Conservation (phyloP, 2,888 invertebrate species). For the Dynastes grantii region DNA sequence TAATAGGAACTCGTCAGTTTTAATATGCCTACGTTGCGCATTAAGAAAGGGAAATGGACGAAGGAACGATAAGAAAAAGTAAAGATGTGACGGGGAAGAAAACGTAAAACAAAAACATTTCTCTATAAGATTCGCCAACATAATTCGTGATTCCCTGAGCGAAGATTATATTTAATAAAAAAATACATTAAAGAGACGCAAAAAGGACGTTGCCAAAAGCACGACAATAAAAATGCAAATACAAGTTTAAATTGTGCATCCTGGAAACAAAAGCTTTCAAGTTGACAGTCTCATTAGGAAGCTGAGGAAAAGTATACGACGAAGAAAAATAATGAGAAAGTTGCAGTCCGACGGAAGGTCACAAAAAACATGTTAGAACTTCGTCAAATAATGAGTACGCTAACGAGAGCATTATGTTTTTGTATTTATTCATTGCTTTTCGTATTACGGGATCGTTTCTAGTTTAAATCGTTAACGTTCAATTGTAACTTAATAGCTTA, state of each 20-base stretch:
- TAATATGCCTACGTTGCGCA: no score
- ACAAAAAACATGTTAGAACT: slow-evolving; percentile 48
- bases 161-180: slow-evolving; percentile 51
- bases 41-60: background rate
- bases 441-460: background rate
- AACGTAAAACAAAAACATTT: slow-evolving; percentile 33
- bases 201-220: slow-evolving; percentile 41
- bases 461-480: background rate
- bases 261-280: slow-evolving; percentile 54
- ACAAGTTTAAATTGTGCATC: slow-evolving; percentile 54
- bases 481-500: background rate
- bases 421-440: slow-evolving; percentile 24
- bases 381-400: slow-evolving; percentile 45
- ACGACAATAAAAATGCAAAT: slow-evolving; percentile 56
- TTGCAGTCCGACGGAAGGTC: slow-evolving; percentile 46
- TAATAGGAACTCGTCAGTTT: no score
- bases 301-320: slow-evolving; percentile 46
- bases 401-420: slow-evolving; percentile 46
- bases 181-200: slow-evolving; percentile 48
- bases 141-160: slow-evolving; percentile 44
- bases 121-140: slow-evolving; percentile 24
- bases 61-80: background rate
- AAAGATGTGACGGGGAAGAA: slow-evolving; percentile 4
- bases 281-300: slow-evolving; percentile 56
- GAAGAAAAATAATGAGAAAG: slow-evolving; percentile 53